Conservation (phyloP, 2,113 vertebrate species). For the Fulica atra region DNA sequence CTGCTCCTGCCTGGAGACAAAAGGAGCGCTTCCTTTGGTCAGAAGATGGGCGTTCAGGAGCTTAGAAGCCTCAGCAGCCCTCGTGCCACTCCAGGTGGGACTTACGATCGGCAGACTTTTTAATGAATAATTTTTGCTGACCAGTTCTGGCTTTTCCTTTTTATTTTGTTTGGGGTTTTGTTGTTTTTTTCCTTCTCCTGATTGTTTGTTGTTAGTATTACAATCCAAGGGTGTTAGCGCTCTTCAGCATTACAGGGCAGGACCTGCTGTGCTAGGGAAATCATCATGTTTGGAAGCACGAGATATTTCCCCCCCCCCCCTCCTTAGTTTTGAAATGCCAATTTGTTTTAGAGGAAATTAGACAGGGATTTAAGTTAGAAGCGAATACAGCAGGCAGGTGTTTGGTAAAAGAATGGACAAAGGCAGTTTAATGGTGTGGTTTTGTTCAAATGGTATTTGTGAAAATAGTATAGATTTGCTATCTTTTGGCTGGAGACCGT, state of each 20-base stretch:
- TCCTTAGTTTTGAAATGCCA: neutral
- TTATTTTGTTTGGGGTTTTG: neutral
- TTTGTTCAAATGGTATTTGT: neutral
- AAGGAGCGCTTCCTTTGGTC: neutral
- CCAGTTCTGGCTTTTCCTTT: neutral
- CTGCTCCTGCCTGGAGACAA: neutral
- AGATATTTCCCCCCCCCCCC: fast-evolving
- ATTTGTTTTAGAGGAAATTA: slow-evolving; percentile 46
- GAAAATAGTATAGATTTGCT: neutral
- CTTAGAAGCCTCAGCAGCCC: slow-evolving; percentile 35
- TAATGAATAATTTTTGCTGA: slow-evolving; percentile 21
- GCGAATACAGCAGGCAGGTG: neutral
- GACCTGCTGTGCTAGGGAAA: neutral
- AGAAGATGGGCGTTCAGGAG: neutral
- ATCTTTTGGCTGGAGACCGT: neutral
- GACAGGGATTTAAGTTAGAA: slow-evolving; percentile 18
- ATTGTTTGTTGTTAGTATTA: neutral
- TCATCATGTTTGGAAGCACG: neutral
- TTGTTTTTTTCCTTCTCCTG: neutral
- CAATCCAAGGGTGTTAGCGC: neutral
- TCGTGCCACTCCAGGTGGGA: neutral
- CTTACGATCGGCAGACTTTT: neutral
- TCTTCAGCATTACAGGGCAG: neutral
- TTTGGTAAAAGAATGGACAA: neutral
- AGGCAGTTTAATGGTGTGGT: neutral